phyloP scores from a whole-genome alignment of 2,113 vertebrate genomes.

The Edolisoma coerulescens region DNA sequence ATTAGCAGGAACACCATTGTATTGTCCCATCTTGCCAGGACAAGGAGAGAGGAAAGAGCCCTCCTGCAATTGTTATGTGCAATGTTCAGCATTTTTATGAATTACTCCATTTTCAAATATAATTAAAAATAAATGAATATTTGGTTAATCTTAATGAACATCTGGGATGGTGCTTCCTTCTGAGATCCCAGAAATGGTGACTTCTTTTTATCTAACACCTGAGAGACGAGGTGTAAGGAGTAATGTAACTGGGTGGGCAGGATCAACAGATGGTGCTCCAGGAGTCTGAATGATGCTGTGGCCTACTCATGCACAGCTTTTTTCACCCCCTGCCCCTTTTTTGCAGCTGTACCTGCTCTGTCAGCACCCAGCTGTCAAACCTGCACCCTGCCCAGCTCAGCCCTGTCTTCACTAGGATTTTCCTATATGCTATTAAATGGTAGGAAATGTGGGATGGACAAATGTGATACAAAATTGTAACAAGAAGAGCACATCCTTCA shows the following conservation, averaged over 20 bases:
- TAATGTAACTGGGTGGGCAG: neutral
- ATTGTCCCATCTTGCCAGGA: neutral
- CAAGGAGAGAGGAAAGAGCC: neutral
- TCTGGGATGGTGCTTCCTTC: neutral
- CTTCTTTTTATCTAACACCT: neutral
- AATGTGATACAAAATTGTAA: neutral
- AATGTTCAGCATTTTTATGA: neutral
- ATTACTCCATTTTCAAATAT: neutral
- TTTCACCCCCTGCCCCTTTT: rapidly evolving
- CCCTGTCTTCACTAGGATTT: neutral
- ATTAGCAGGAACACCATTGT: neutral
- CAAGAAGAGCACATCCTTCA: neutral
- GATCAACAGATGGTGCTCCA: neutral
- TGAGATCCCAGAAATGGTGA: neutral
- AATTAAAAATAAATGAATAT: neutral
- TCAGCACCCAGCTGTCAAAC: neutral
- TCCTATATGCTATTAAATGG: neutral
- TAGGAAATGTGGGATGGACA: neutral
- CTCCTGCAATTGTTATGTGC: neutral
- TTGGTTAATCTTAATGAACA: neutral
- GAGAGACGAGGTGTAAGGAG: rapidly evolving
- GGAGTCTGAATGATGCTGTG: neutral
- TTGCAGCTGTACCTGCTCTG: neutral
- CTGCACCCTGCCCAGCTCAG: neutral
- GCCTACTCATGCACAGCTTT: neutral